Evolutionary conservation across 92 coral and sea anemone genomes (phyloP).

Genomic region (Virgularia gustaviana): DNA sequence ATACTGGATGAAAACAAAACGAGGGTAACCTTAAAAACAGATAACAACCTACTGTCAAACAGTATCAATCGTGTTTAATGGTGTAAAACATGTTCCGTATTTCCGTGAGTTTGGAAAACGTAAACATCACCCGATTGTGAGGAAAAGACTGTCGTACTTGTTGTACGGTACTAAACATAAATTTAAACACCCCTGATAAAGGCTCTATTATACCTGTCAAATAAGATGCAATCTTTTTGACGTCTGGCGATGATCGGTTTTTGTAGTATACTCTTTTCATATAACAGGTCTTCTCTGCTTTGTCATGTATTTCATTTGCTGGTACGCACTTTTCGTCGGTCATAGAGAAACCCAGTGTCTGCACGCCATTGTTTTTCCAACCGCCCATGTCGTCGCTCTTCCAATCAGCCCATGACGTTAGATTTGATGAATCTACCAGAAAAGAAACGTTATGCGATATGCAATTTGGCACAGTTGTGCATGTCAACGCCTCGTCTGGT

Average conservation of each 20-base stretch:
- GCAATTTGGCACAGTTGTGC: background rate
- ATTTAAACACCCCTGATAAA: too few relatives aligned
- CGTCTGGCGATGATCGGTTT: slow-evolving; percentile 8
- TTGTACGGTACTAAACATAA: too few relatives aligned
- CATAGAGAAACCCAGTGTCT: slow-evolving; percentile 8
- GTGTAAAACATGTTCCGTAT: too few relatives aligned
- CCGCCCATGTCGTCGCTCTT: slow-evolving; percentile 19
- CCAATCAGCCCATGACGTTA: background rate
- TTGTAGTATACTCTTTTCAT: slow-evolving; percentile 13
- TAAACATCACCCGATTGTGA: too few relatives aligned
- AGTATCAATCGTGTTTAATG: too few relatives aligned
- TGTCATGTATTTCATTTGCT: background rate
- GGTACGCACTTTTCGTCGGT: background rate
- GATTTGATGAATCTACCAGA: background rate
- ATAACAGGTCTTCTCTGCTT: background rate
- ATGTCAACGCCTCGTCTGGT: background rate
- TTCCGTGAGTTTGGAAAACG: too few relatives aligned
- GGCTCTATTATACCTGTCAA: too few relatives aligned
- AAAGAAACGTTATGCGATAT: slow-evolving; percentile 15
- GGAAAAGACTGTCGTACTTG: too few relatives aligned
- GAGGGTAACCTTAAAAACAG: background rate
- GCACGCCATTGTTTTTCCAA: slow-evolving; percentile 10
- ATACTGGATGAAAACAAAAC: slow-evolving; percentile 6
- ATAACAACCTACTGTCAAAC: too few relatives aligned
- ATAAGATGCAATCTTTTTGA: slow-evolving; percentile 18